Evolutionary conservation across 2,797 vertebrate species (phyloP), one percentile per base, ranked within the genome.

Genomic region (Parotocinclus haroldoi): DNA sequence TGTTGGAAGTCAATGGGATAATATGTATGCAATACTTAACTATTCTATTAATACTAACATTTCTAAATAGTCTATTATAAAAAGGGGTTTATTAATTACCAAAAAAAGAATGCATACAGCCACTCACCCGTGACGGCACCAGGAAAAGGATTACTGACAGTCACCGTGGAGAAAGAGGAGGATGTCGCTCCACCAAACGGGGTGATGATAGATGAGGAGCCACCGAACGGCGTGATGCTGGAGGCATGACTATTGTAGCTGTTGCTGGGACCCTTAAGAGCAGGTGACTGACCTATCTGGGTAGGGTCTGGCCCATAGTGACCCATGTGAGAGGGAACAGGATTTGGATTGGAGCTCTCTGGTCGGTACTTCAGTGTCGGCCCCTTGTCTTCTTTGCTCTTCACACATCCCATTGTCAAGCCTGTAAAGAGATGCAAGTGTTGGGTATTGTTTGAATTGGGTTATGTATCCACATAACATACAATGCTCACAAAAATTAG

Each of bases 381-480:
- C 80, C 88, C 88, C 90, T 96, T 96, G 86, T 94, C 92, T 85
- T 96, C 93, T 88, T 99, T 99, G 86, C 96, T 99, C 91, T 92
- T 94, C 86, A 97, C 93, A 70, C 96, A 98, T 86, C 96, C 96
- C 96, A 99, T 99, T 76, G 83, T 88, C 80, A 82, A 90, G 91
- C 83, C 92, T 93, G 82, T n/a, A 36, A 44, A 39, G 16, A 63
- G 57, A 66, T 2, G n/a, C n/a, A n/a, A n/a, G n/a, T n/a, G n/a
- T n/a, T n/a, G n/a, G n/a, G n/a, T n/a, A n/a, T n/a, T n/a, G n/a
- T n/a, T n/a, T n/a, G n/a, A n/a, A n/a, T n/a, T n/a, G n/a, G n/a
- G n/a, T n/a, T n/a, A n/a, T n/a, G n/a, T n/a, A n/a, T n/a, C n/a
- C n/a, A n/a, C n/a, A n/a, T n/a, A n/a, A n/a, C n/a, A n/a, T n/a